These are phyloP conservation scores for Indri indri DNA, from an alignment of 2,113 vertebrate genomes.

Conservation along the genomic window DNA sequence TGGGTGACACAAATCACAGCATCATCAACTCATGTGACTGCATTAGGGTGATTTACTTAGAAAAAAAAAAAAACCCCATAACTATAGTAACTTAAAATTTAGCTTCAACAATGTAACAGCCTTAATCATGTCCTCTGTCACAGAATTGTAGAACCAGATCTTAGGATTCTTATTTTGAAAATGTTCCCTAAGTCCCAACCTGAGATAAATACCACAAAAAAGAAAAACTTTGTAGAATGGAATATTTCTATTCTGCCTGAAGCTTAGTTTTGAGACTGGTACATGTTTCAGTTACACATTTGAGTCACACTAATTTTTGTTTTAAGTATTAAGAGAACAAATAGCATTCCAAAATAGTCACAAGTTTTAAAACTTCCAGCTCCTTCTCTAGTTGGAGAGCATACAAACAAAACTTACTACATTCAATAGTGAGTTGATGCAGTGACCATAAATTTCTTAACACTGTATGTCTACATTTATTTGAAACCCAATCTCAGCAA, in stretches of 20 bases:
- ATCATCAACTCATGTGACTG: conserved; percentile 46
- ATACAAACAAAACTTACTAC: conserved; percentile 59
- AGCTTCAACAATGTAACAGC: conserved; percentile 26
- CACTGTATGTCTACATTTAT: conserved; percentile 62
- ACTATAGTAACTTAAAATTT: conserved; percentile 59
- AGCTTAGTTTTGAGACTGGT: conserved; percentile 69
- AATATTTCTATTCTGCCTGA: conserved; percentile 49
- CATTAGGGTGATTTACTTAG: conserved; percentile 38
- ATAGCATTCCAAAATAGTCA: conserved; percentile 67
- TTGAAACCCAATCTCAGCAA: conserved; percentile 41
- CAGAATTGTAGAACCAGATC: conserved; percentile 57
- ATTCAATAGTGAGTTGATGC: conserved; percentile 54
- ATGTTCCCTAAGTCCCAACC: conserved; percentile 55
- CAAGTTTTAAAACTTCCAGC: conserved; percentile 54
- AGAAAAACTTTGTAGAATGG: background rate
- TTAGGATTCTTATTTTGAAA: conserved; percentile 71
- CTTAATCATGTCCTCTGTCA: conserved; percentile 51
- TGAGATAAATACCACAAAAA: conserved; percentile 56
- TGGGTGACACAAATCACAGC: conserved; percentile 57
- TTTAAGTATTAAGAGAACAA: conserved; percentile 69
- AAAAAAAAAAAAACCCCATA: background rate
- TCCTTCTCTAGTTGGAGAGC: conserved; percentile 50
- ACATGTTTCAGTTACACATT: conserved; percentile 56
- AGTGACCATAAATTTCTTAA: conserved; percentile 62
- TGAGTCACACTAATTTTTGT: conserved; percentile 70